Base-by-base conservation (phyloP, 2,888 invertebrate species). In the Ichneumon xanthorius region DNA sequence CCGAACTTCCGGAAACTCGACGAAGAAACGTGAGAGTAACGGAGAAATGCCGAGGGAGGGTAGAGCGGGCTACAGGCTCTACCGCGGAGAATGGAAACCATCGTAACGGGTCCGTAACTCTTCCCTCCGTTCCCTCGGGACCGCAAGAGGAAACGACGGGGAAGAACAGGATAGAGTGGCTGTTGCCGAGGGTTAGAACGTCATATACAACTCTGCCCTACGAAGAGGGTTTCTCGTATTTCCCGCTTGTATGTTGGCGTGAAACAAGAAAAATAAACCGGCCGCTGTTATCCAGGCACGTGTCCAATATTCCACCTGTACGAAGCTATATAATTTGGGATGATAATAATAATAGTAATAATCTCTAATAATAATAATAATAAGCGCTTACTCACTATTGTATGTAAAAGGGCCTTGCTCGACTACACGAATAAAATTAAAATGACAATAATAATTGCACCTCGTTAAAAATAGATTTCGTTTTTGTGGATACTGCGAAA, bases 101-200 rank as follows among this genome's bases (percentile, higher is more conserved):
- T 77, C 86, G 63, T 87, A 85, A 84, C 83, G 82, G 88, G 88
- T 88, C 88, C 88, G 89, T 88, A 90, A 90, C 90, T 92, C 90
- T 90, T 88, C 89, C 90, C 89, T 88, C 88, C 87, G 89, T 88
- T 91, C 90, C 91, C 91, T 71, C 78, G 68, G 89, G 90, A 89
- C 16, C 63, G 80, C 14, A 70, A 53, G 73, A 75, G 80, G 82
- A 80, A 80, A 73, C 76, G 84, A 72, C 67, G 33, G 79, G 72
- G 63, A 81, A 80, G 68, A 82, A 79, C 67, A 71, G 75, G 85
- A 77, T 75, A 77, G 80, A 81, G 75, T 61, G 70, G 45, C 63
- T 26, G 80, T 45, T 61, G 45, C 72, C 58, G 80, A 80, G 85
- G 85, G 82, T 75, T 72, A 33, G 22, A 22, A 48, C 40, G 40